phyloP scores from a whole-genome alignment of 2,888 invertebrate genomes.

The Lasioglossum vierecki region DNA sequence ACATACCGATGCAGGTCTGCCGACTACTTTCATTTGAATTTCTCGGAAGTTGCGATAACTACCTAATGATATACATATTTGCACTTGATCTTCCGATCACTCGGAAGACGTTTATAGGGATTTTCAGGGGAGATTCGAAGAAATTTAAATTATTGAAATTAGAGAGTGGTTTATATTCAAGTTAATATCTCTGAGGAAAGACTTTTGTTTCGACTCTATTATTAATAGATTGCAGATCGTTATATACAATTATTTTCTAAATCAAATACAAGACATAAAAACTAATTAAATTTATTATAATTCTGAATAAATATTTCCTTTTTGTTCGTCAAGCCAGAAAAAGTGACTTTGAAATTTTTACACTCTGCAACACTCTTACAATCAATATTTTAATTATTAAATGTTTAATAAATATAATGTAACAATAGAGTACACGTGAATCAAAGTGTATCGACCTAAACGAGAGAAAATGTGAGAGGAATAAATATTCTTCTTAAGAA shows the following conservation, averaged over 20 bases:
- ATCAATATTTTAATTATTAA: neutral
- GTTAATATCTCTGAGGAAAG: neutral
- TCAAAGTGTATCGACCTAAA: neutral
- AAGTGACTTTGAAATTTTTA: neutral
- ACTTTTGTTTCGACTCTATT: neutral
- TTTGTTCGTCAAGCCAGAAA: neutral
- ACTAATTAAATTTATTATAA: too few relatives aligned
- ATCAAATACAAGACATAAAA: too few relatives aligned
- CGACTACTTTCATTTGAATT: constrained; percentile 43
- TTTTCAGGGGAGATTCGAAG: neutral
- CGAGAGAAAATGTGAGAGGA: neutral
- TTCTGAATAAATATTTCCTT: neutral
- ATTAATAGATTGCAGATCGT: neutral
- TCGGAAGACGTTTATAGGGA: too few relatives aligned
- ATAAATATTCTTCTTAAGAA: neutral
- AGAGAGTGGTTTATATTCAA: neutral
- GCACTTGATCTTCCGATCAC: too few relatives aligned
- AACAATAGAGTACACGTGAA: neutral
- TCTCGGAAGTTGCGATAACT: constrained; percentile 7
- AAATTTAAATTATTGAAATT: neutral
- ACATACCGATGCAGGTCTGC: constrained; percentile 46
- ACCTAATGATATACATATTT: neutral
- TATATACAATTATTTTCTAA: too few relatives aligned
- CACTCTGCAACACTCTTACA: neutral
- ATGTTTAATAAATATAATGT: neutral